phyloP scores from a whole-genome alignment of 2,113 vertebrate species.

The Sapajus apella region DNA sequence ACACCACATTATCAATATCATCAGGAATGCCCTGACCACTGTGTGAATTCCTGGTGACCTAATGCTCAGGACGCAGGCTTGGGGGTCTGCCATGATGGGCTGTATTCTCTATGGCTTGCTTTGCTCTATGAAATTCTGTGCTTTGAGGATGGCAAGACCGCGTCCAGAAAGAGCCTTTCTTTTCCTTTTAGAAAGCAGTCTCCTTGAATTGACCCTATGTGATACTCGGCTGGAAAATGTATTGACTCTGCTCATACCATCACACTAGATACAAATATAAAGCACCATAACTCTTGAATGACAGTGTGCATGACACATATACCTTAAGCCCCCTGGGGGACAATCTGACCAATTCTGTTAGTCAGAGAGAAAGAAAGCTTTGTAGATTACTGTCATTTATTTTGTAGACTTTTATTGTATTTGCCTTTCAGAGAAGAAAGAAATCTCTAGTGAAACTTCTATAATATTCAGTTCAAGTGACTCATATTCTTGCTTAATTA shows the following conservation, averaged over 20 bases:
- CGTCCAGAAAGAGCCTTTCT: not conserved
- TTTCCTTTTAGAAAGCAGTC: not conserved
- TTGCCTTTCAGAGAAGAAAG: constrained; percentile 63
- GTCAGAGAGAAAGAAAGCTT: not conserved
- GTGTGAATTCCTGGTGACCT: not conserved
- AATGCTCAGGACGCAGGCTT: not conserved
- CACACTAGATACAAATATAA: not conserved
- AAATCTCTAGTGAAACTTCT: constrained; percentile 47
- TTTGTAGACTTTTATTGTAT: constrained; percentile 44
- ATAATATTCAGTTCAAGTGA: constrained; percentile 49
- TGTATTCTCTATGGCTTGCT: too few relatives aligned
- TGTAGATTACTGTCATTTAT: not conserved
- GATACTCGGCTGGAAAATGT: not conserved
- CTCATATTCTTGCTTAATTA: constrained; percentile 62
- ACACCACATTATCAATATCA: too few relatives aligned
- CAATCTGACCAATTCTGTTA: not conserved
- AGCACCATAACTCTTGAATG: not conserved
- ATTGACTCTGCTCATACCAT: not conserved
- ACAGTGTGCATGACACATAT: not conserved
- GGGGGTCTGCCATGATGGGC: too few relatives aligned
- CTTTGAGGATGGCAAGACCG: not conserved
- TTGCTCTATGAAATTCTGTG: not conserved
- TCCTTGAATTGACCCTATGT: not conserved
- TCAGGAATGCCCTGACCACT: not conserved
- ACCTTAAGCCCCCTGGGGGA: not conserved